Base-by-base conservation (phyloP, 2,113 vertebrate species). In the Aptenodytes forsteri region DNA sequence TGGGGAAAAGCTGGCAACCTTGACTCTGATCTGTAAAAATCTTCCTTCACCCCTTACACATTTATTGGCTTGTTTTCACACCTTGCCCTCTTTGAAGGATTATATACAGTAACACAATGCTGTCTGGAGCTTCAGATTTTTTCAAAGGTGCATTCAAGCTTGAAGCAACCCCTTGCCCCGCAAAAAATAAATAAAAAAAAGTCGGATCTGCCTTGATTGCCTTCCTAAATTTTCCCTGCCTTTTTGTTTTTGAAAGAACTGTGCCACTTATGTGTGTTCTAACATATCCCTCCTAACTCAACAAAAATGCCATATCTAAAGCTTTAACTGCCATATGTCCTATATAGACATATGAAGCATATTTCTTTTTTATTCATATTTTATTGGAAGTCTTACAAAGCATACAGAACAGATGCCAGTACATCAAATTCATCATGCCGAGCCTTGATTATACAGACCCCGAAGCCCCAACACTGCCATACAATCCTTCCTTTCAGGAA, bases 401-500 rank as follows among this genome's bases (percentile, higher is more conserved):
- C 96, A 97, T 36, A 96, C 96, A 97, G 89, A 95, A 52, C 67
- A 92, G 87, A 97, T 94, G 93, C 97, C 97, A 98, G 92, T 65
- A 93, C 96, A 90, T 95, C 85, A 52, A 72, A 97, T 94, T 94
- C 96, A 95, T 96, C 95, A 81, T 67, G 87, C 95, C 1, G 78
- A 95, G 89, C 85, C 95, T 83, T 95, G 95, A 97, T 97, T 97
- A 96, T 36, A 90, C 59, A 96, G 96, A 90, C 66, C 82, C 87
- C 2, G 78, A 95, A 97, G 93, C 85, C 91, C 87, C 87, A 96
- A 1, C 91, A 26, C 85, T 96, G 97, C 94, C 90, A 92, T 91
- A 93, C 85, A 96, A 97, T 97, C 95, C 92, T 97, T 98, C 97
- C 96, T 97, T 93, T 97, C 93, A 96, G 95, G 95, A 97, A 97